Base-by-base conservation (phyloP, 2,888 invertebrate species). In the Polyploca ridens region DNA sequence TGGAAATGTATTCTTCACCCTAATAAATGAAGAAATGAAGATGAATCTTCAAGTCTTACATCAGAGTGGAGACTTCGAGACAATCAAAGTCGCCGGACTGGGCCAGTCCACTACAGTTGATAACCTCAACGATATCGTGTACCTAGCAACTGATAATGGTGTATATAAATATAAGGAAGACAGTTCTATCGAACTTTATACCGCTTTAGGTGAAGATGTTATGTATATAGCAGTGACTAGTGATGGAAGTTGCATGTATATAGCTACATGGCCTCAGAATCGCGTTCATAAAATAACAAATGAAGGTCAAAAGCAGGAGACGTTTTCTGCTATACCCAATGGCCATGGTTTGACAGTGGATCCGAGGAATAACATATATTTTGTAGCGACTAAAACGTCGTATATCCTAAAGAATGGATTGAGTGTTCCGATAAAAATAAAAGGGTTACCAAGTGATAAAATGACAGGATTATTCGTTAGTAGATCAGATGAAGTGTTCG, bases 251-350 rank as follows among this genome's bases (percentile, higher is more conserved):
- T 73, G 79, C 0, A 89, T 93, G 87, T 94, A 89, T 13, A 88
- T 92, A 64, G 93, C 93, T 0, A 94, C 94, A 0, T 94, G 92
- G 91, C 94, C 94, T 0, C 93, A 93, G 54, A 93, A 94, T 66
- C 75, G 91, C 13, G 94, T 94, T 0, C 89, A 89, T 16, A 90
- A 84, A 64, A 87, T 94, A 1, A 87, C 87, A 0, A 89, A 87
- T 35, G 86, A 89, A 0, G 92, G 93, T 0, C 86, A 87, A 35
- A 88, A 84, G 14, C 85, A 85, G 54, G 92, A 93, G 59, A 69
- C 79, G 0, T 92, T 90, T 58, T 33, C 88, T 0, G 77, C 85
- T 0, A 90, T 94, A 11, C 91, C 93, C 0, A 92, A 93, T 14
- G 94, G 94, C 0, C 93, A 94, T 59, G 93, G 93, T 0, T 65